Base-by-base conservation (phyloP, 1,140 invertebrate genomes). In the Pissodes strobi region DNA sequence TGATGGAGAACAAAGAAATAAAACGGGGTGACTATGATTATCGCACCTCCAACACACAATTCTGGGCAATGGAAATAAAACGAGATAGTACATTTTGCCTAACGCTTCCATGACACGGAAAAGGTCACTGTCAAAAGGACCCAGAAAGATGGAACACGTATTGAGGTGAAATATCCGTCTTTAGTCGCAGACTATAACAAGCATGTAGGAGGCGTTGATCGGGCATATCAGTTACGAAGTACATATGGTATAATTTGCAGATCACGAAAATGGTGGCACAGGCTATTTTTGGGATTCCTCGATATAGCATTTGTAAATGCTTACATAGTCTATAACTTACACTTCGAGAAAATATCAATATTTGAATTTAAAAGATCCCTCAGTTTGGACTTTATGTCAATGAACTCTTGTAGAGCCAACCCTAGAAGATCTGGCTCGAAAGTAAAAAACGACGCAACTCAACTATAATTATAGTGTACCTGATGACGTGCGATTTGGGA, bases 401-500 rank as follows among this genome's bases (percentile, higher is more conserved):
- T 51, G 21, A 51, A 27, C 22, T 9, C 25, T 13, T 12, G 3
- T 13, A 51, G 15, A 17, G 9, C 48, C n/a, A 27, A 5, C 4
- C 9, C 12, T 34, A 30, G 48, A 12, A 51, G 5, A n/a, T n/a
- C n/a, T n/a, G n/a, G n/a, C n/a, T n/a, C n/a, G n/a, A n/a, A n/a
- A n/a, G n/a, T 3, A 51, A 51, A 30, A 51, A 18, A 51, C 6
- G 48, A 30, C n/a, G n/a, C n/a, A n/a, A n/a, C n/a, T n/a, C n/a
- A 51, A 39, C 65, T 63, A 68, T 68, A 68, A 71, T 21, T 77
- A 70, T 55, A 75, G 72, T 30, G 72, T 76, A 53, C 61, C 71
- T 46, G 71, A 71, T 65, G 72, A 74, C 63, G 69, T 78, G 22
- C 64, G 74, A 45, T 69, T 78, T 51, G 69, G 69, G 56, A 78